Evolutionary conservation across 2,888 invertebrate genomes (phyloP), one percentile per base, ranked within the genome.

Genomic region (Sinohyriopsis cumingii): DNA sequence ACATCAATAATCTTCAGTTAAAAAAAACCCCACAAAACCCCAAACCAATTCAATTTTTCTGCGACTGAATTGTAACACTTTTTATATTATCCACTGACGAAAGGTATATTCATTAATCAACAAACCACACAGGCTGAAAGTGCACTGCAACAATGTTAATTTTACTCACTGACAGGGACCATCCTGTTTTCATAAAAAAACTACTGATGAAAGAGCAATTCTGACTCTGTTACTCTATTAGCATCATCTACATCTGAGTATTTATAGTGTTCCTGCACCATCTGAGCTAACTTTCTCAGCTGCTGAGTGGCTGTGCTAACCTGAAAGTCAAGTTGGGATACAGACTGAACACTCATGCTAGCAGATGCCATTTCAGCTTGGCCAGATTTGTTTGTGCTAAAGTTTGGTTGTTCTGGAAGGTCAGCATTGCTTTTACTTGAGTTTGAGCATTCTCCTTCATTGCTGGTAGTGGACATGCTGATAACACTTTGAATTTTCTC

Each of bases 201-300:
- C 45, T 45, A 45, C 15, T 45, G 45, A 12, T 45, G 45, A 45
- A 15, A 45, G 45, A 45, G 45, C 45, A 45, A 45, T 45, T 45
- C 45, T 45, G 45, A 45, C 45, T 25, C 55, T 22, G 28, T 61
- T 12, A n/a, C 55, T 61, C 67, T 53, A 65, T 67, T 28, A 60
- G 67, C 67, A 65, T 65, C 59, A 45, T 71, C 69, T 20, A 71
- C 68, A 4, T 81, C 77, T 22, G 78, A 77, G 71, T 81, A 85
- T 25, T 79, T 83, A 65, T 86, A 87, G 69, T 86, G 87, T 59
- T 84, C 80, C 68, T 84, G 84, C 15, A 87, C 87, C 74, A 86
- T 84, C 75, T 87, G 84, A 12, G 87, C 87, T 25, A 87, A 73
- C 65, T 82, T 81, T 28, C 85, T 84, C 20, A 87, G 80, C 70